phyloP scores from a whole-genome alignment of 1,140 invertebrate species.

The Rhynchophorus ferrugineus region DNA sequence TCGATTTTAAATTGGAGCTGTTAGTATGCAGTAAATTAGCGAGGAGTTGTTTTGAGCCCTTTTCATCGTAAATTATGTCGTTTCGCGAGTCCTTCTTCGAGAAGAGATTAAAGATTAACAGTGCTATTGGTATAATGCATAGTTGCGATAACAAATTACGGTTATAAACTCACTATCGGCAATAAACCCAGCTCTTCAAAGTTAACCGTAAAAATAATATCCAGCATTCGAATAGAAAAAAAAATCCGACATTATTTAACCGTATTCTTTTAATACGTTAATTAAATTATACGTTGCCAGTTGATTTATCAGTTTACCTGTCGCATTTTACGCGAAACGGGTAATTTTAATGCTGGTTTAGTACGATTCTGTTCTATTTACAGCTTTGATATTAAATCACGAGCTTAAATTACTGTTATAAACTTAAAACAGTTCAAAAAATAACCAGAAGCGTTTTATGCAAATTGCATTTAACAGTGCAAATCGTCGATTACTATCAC shows the following conservation, averaged over 20 bases:
- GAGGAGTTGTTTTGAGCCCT: too few relatives aligned
- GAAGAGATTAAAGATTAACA: background rate
- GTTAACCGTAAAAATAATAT: background rate
- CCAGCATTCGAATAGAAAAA: background rate
- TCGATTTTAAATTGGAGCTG: too few relatives aligned
- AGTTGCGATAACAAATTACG: background rate
- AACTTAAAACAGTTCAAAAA: too few relatives aligned
- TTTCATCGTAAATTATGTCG: too few relatives aligned
- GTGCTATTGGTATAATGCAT: background rate
- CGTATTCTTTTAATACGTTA: background rate
- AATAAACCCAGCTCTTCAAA: background rate
- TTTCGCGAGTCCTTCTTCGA: too few relatives aligned
- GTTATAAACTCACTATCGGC: background rate
- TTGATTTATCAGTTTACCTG: background rate
- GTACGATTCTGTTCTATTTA: background rate
- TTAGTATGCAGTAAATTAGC: too few relatives aligned
- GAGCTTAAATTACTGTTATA: too few relatives aligned
- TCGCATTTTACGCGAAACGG: background rate
- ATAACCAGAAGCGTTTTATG: too few relatives aligned
- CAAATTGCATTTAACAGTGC: too few relatives aligned
- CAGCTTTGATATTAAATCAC: too few relatives aligned
- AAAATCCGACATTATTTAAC: background rate
- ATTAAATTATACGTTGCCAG: background rate
- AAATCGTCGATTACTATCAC: too few relatives aligned
- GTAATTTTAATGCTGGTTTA: background rate